Evolutionary conservation across 2,888 invertebrate species (phyloP), one percentile per base, ranked within the genome.

Genomic region (Acleris laterana): DNA sequence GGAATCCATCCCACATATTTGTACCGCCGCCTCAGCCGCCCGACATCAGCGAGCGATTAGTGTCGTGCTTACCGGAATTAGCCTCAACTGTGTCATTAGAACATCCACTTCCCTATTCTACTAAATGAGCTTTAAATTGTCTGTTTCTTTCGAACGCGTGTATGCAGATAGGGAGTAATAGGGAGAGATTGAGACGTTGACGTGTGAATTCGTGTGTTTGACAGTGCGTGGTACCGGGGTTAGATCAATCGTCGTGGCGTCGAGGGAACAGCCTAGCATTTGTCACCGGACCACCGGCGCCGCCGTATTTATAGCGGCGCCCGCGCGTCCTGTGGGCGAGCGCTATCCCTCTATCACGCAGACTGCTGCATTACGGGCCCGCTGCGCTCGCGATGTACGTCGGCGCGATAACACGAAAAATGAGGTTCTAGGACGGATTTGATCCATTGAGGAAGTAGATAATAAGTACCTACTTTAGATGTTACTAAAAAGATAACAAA

Each of bases 251-350:
- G 84, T 80, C 83, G 83, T 83, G 84, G 84, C 87, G 88, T 86
- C 82, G 84, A 81, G 83, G 86, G 85, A 84, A 85, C 84, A 80
- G 77, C 78, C 82, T 83, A 81, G 89, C 87, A 89, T 92, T 92
- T 92, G 92, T 92, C 92, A 90, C 89, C 84, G 88, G 92, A 93
- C 92, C 92, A 93, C 92, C 89, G 84, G 87, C 88, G 85, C 87
- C 84, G 90, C 79, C 74, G 85, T 92, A 93, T 93, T 93, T 91
- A 93, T 93, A 93, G 91, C 86, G 79, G 82, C 87, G 86, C 85
- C 85, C 79, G 84, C 84, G 77, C 69, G 69, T 74, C 77, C 84
- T 82, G 90, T 89, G 88, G 89, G 90, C 90, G 88, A 57, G 83
- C 83, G 77, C 66, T 66, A 66, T 62, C 66, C 63, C 62, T 66